Base-by-base conservation (phyloP, 2,888 invertebrate genomes). In the Dione vanillae region DNA sequence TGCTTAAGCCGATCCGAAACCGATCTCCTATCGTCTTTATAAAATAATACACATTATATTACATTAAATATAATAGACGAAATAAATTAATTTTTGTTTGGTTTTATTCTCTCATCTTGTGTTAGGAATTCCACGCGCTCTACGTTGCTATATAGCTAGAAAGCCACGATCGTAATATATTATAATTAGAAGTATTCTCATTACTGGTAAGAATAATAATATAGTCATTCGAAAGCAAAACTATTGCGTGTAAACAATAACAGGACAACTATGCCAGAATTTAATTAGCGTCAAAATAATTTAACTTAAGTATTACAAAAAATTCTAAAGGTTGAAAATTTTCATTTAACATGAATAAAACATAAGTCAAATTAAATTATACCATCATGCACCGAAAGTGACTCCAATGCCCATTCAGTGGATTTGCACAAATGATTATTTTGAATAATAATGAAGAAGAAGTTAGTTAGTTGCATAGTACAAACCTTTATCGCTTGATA, bases 371-470 rank as follows among this genome's bases (percentile, higher is more conserved):
- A 27, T 51, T 11, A 51, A n/a, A 54, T 54, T 47, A 54, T 62
- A 37, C 37, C 45, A 54, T 62, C 41, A 45, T 40, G 52, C 47
- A 37, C 54, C 54, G 68, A 54, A 69, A 69, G 68, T 54, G 20
- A 40, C 62, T 43, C 40, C 35, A 62, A 51, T 58, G n/a, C 59
- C 12, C 10, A 16, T 49, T n/a, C n/a, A 16, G 16, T 7, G 2
- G n/a, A n/a, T 27, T 27, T 35, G 45, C 37, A 69, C 62, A 64
- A 54, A 54, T 69, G n/a, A 54, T 20, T 69, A 64, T 62, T 62
- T 64, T 54, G 62, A 69, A 64, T 69, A 62, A 62, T 62, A 69
- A 69, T 69, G 45, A 61, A 54, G 62, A 69, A 69, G 54, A 27
- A 54, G 68, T n/a, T n/a, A 62, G 68, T 64, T 64, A 69, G 68